Evolutionary conservation across 2,113 vertebrate species (phyloP), one percentile per base, ranked within the genome.

Genomic region (Pachyramphus minor): DNA sequence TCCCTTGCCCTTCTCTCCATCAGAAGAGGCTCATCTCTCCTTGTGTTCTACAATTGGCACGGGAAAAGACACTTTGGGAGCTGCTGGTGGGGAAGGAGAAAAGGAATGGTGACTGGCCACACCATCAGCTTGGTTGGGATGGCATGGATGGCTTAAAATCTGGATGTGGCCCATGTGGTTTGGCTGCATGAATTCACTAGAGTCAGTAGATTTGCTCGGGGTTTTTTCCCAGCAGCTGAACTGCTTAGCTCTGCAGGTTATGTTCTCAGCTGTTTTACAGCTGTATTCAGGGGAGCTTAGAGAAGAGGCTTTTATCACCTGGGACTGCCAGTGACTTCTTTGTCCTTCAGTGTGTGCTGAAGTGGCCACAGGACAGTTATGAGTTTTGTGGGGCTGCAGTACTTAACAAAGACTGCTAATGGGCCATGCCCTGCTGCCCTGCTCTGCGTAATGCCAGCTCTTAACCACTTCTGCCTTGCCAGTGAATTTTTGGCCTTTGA

Each of bases 401-500:
- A 60, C 76, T 90, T 84, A 69, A 60, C 1, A 2, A 41, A 41
- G 13, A 31, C 76, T 78, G 41, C 14, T 60, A 90, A 81, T 23
- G 56, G 59, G 55, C 79, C 59, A 33, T 47, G 41, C 53, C 59
- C 44, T 60, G 8, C 53, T 4, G 3, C 75, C 41, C 78, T 62
- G 49, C 31, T 80, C 44, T 42, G 72, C 0, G 0, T 58, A 90
- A 90, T 59, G 35, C 69, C 2, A 1, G 15, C 64, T 84, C 60
- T 89, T n/a, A 64, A 52, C 20, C 41, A 45, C 69, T 30, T 83
- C 64, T 71, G 55, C 72, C 50, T 52, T 1, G 10, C 8, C 2
- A 6, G 28, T 22, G 82, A 41, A 44, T 75, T 90, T 88, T 92
- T 79, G 87, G 47, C 82, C 55, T 94, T 77, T 92, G 69, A 78